Evolutionary conservation across 2,888 invertebrate genomes (phyloP), one percentile per base, ranked within the genome.

Genomic region (Phorcus lineatus): DNA sequence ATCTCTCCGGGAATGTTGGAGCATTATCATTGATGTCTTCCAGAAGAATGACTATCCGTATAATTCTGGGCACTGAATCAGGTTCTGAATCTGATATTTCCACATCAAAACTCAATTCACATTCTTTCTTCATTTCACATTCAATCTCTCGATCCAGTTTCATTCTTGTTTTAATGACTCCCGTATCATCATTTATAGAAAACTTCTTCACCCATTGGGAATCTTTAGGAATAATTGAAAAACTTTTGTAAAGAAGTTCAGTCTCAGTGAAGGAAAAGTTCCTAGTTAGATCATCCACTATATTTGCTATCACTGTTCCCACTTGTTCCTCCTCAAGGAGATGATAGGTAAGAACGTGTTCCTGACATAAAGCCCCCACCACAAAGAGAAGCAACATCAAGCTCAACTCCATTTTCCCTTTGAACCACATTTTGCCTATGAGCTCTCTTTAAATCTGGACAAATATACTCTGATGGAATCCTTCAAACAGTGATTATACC

Each of bases 21-120:
- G 86, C 77, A 78, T 90, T 89, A 80, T 90, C 90, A 81, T 90
- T 90, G 52, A 87, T 86, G 80, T 89, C 90, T 19, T 86, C 83
- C 0, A 90, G 66, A 17, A 55, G 19, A 7, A 85, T 54, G 17
- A 40, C 24, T 24, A 79, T 70, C 53, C 53, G 74, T 17, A 79
- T 55, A 3, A 79, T 74, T 74, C 47, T 74, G 1, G 31, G 28
- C 17, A 19, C 70, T 31, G 28, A 31, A 70, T 40, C 36, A 36
- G 70, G 70, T n/a, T 16, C 31, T n/a, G 31, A 16, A 40, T 70
- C 28, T 36, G 28, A 70, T 19, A 70, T 36, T 36, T 36, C 70
- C 19, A 70, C 70, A 70, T 70, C 70, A 70, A 70, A 70, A 31
- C 70, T 70, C 70, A 70, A 70, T 36, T 70, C 70, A 40, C 70